Evolutionary conservation across 2,888 invertebrate genomes (phyloP).

Genomic region (Hirtodrosophila histrioides): DNA sequence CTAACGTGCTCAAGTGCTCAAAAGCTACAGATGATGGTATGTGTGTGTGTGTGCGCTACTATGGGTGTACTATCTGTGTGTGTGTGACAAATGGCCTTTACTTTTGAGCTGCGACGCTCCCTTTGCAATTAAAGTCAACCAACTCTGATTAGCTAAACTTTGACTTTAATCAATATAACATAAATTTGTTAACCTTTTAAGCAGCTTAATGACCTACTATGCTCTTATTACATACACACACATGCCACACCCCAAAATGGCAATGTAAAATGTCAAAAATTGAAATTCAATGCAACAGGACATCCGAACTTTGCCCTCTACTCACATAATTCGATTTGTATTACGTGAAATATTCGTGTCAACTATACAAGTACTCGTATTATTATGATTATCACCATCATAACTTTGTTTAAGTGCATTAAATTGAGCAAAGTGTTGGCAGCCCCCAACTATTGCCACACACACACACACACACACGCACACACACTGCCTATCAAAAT

Average conservation of each 20-base stretch:
- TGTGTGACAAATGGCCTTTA: not conserved
- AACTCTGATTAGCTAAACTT: constrained; percentile 40
- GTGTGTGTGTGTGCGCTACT: not conserved
- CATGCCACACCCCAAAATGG: constrained; percentile 1
- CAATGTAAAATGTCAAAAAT: constrained; percentile 24
- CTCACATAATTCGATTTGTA: constrained; percentile 62
- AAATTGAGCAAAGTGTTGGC: constrained; percentile 46
- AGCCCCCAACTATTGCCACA: not conserved
- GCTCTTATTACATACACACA: constrained; percentile 1
- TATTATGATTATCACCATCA: constrained; percentile 46
- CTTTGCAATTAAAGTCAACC: constrained; percentile 17
- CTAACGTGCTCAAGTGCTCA: constrained; percentile 72
- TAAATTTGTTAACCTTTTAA: constrained; percentile 22
- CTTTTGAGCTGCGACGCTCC: not conserved
- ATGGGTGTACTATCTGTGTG: constrained; percentile 3
- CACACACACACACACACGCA: too few species aligned
- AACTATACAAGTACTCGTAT: constrained; percentile 8
- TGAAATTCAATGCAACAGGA: constrained; percentile 1
- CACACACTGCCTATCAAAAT: not conserved
- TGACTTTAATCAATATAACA: constrained; percentile 13
- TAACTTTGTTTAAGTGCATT: constrained; percentile 43
- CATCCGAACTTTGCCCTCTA: constrained; percentile 15
- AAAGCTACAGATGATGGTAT: constrained; percentile 23
- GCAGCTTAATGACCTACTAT: constrained; percentile 7
- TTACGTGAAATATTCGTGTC: constrained; percentile 26